These are phyloP conservation scores for Hydractinia echinata DNA, from an alignment of 30 jellyfish, hydroid and myxozoan genomes.

Conservation along the genomic window DNA sequence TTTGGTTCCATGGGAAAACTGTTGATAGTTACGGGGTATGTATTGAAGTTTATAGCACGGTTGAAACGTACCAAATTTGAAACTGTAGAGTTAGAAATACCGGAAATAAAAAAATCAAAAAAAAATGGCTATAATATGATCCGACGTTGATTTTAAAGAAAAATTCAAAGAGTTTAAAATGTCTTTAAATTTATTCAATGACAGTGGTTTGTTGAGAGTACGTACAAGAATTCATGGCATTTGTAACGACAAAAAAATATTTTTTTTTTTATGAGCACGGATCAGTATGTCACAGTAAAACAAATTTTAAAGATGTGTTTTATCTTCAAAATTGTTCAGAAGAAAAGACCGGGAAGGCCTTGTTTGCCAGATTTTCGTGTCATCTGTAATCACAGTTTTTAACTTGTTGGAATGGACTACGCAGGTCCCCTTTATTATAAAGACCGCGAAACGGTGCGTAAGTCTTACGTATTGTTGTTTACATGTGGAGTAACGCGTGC, in stretches of 20 bases:
- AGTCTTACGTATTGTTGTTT: no score
- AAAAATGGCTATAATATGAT: no score
- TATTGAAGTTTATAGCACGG: constrained; percentile 1
- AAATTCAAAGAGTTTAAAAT: no score
- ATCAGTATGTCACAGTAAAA: constrained; percentile 3
- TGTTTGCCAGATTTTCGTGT: constrained; percentile 5
- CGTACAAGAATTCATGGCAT: no score
- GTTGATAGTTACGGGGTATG: constrained; percentile 5
- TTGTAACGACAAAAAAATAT: no score
- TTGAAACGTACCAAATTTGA: no score
- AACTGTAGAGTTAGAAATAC: no score
- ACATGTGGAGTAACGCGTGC: no score
- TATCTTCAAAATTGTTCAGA: not conserved
- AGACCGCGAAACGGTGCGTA: not conserved
- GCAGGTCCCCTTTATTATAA: constrained; percentile 7
- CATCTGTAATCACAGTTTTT: not conserved
- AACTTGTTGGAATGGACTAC: constrained; percentile 7
- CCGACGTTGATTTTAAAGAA: no score
- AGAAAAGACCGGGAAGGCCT: constrained; percentile 2
- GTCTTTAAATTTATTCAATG: no score
- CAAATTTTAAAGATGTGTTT: not conserved
- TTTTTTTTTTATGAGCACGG: not conserved
- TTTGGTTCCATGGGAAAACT: not conserved
- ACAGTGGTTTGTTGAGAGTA: no score
- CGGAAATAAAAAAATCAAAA: no score